Base-by-base conservation (phyloP, 2,113 vertebrate species). In the Caranx melampygus region DNA sequence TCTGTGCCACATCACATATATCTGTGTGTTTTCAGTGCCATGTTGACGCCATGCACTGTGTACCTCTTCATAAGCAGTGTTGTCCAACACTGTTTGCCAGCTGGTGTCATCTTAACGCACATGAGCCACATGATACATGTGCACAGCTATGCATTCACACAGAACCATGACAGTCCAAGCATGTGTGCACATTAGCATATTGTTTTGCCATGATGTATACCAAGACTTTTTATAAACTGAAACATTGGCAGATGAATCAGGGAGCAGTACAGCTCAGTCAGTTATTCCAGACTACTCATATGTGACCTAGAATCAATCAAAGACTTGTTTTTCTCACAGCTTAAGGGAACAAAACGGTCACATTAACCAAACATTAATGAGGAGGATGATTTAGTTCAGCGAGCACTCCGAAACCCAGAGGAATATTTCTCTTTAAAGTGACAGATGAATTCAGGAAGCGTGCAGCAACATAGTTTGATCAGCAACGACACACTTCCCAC, bases 31-130 rank as follows among this genome's bases (percentile, higher is more conserved):
- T 65, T 81, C 73, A 79, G 79, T 88, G 79, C 85, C 68, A 65
- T 87, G 75, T 51, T 59, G 79, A 84, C 35, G 52, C 73, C 87
- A 84, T 92, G 84, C 88, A 67, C 74, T 80, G 81, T 75, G 65
- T 52, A 54, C 69, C 70, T 65, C 72, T 79, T 57, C 70, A 65
- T 63, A 5, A 78, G 76, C 74, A 40, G 66, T 20, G 55, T 64
- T 81, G 82, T 60, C 72, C 35, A 20, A 78, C 61, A 40, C 54
- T 10, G 45, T 81, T 78, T 83, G 86, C 73, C 72, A 76, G 67
- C 65, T 74, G 64, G 76, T 87, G 65, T 84, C 79, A 33, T 44
- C 79, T 79, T 77, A 72, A 81, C 47, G 16, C 70, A 82, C 72
- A 78, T 55, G 44, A 70, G 10, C 71, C 75, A 68, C 45, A 68